Evolutionary conservation across 2,888 invertebrate genomes (phyloP), one percentile per base, ranked within the genome.

Genomic region (Cyclophora punctaria): DNA sequence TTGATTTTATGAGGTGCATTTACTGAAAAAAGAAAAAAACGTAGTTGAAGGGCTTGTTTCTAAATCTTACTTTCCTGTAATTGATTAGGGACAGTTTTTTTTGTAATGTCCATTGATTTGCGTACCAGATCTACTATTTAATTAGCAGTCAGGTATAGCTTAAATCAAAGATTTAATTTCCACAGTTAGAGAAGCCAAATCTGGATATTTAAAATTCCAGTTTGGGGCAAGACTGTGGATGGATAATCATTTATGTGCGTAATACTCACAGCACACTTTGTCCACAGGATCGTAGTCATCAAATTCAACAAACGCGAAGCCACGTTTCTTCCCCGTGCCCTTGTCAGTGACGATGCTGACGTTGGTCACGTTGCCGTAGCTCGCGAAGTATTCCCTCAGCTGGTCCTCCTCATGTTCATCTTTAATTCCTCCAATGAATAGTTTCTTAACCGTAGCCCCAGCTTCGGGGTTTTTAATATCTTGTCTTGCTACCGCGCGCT

Each of bases 281-380:
- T 98, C 98, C 51, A 98, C 98, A 3, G 97, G 94, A 82, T 99
- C 98, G 73, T 98, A 97, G 77, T 99, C 98, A 72, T 98, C 97
- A 78, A 97, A 99, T 78, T 98, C 97, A 41, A 99, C 95, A 78
- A 98, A 99, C 35, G 96, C 98, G 80, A 98, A 99, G 3, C 98
- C 98, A 65, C 98, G 91, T 66, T 96, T 96, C 80, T 98, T 98
- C 49, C 97, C 97, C 0, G 96, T 96, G 56, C 94, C 95, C 68
- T 98, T 98, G 73, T 98, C 98, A 5, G 94, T 95, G 2, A 98
- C 97, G 68, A 98, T 94, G 66, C 95, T 96, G 44, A 96, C 93
- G 53, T 93, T 93, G 49, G 95, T 91, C 51, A 98, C 95, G 56
- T 89, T 93, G 7, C 98, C 98, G 78, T 91, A 98, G 49, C 91